Conservation (phyloP, 2,888 invertebrate species). For the Pristionchus entomophagus region DNA sequence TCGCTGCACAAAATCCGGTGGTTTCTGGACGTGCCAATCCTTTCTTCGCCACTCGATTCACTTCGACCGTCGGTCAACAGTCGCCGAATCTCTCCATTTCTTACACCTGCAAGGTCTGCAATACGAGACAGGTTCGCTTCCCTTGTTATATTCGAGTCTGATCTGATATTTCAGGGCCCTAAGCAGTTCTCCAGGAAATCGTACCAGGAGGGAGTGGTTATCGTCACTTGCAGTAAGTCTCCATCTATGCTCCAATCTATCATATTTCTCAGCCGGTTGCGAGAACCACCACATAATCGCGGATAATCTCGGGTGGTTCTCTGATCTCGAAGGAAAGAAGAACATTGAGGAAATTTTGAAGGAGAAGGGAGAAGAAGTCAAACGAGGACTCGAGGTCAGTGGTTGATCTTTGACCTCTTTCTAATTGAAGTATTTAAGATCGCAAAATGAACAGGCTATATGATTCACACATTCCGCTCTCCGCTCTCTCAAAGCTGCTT, state of each 20-base stretch:
- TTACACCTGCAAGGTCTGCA: conserved; percentile 92
- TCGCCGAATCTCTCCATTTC: conserved; percentile 79
- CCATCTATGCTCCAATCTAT: background rate
- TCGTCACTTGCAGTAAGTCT: conserved; percentile 84
- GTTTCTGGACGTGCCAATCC: background rate
- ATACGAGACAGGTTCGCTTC: conserved; percentile 81
- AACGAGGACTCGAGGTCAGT: conserved; percentile 65
- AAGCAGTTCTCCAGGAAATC: conserved; percentile 71
- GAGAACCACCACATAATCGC: conserved; percentile 93
- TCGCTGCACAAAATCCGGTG: background rate
- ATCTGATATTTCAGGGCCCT: conserved; percentile 65
- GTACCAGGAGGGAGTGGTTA: conserved; percentile 84
- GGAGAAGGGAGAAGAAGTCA: conserved; percentile 88
- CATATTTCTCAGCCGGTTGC: conserved; percentile 81
- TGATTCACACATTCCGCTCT: conserved; percentile 63
- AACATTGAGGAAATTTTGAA: conserved; percentile 93
- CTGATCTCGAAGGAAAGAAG: conserved; percentile 80
- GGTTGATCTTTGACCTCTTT: background rate
- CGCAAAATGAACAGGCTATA: conserved; percentile 56
- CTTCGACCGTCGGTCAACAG: conserved; percentile 54
- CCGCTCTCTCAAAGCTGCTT: conserved; percentile 54
- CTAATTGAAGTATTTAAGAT: background rate
- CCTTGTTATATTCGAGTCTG: background rate
- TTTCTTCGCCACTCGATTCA: conserved; percentile 13
- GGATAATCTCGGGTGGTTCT: conserved; percentile 95